Percentiles rank a stretch among this genome's conserved stretches.
Conservation (phyloP, 2,113 vertebrate genomes). For the Mixornis gularis region DNA sequence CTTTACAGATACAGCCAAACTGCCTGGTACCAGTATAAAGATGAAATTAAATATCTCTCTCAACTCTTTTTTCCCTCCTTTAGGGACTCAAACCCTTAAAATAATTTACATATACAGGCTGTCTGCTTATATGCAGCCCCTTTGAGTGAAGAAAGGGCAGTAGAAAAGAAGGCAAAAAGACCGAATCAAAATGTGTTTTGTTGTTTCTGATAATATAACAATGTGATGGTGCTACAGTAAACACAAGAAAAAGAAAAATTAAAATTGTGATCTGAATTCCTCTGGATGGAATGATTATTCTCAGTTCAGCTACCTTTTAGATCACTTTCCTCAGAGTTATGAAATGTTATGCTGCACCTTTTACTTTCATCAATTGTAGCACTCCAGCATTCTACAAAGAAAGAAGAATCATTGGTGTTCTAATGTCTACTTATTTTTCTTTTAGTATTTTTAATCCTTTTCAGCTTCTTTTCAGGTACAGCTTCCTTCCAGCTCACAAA, state of each 20-base stretch:
- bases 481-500: conserved; percentile 36
- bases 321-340: not conserved
- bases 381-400: not conserved
- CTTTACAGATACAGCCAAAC: not conserved
- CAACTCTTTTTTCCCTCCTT: not conserved
- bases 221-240: not conserved
- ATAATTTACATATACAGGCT: not conserved
- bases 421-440: not conserved
- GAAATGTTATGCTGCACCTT: not conserved
- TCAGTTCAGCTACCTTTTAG: not conserved
- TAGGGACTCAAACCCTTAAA: not conserved
- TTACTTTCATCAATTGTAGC: not conserved
- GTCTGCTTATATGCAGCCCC: not conserved
- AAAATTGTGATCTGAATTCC: not conserved
- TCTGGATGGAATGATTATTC: not conserved
- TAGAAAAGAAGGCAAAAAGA: not conserved
- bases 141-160: not conserved
- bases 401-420: not conserved
- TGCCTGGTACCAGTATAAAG: not conserved
- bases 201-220: not conserved
- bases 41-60: not conserved
- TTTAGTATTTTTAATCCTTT: conserved; percentile 24
- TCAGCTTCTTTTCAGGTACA: conserved; percentile 30
- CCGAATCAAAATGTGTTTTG: not conserved
- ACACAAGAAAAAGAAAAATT: not conserved